phyloP scores from a whole-genome alignment of 1,140 invertebrate genomes.

The Zaprionus ghesquierei region DNA sequence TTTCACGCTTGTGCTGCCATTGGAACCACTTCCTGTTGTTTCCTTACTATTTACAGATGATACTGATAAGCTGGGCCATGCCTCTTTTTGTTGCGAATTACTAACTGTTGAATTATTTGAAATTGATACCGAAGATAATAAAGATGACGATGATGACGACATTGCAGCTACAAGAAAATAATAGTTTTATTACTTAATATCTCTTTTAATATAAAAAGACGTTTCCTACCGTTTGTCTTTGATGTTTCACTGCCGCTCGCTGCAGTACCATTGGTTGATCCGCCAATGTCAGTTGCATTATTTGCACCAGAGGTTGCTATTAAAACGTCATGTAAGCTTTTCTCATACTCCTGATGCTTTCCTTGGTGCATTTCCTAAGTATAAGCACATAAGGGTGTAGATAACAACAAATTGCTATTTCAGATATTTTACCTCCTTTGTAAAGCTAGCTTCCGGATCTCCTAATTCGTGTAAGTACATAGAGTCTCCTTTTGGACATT shows the following conservation, averaged over 20 bases:
- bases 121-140: conserved; percentile 47
- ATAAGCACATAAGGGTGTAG: not conserved
- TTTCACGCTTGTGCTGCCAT: conserved; percentile 45
- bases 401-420: not conserved
- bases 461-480: conserved; percentile 99
- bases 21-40: conserved; percentile 15
- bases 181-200: conserved; percentile 1
- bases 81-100: conserved; percentile 87
- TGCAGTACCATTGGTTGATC: conserved; percentile 4
- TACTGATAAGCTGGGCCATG: conserved; percentile 86
- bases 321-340: conserved; percentile 90
- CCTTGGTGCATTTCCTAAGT: conserved; percentile 99
- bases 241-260: conserved; percentile 38
- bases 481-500: conserved; percentile 98
- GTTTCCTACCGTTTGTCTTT: conserved; percentile 55
- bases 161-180: conserved; percentile 35
- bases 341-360: conserved; percentile 99
- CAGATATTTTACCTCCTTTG: conserved; percentile 62
- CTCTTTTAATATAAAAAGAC: not conserved
- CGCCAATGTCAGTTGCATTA: conserved; percentile 45
- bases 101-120: conserved; percentile 51
- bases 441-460: conserved; percentile 82
- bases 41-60: conserved; percentile 82
- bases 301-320: conserved; percentile 80
- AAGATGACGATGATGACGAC: conserved; percentile 57